Conservation (phyloP, 2,113 vertebrate species). For the Hippocampus barbouri region DNA sequence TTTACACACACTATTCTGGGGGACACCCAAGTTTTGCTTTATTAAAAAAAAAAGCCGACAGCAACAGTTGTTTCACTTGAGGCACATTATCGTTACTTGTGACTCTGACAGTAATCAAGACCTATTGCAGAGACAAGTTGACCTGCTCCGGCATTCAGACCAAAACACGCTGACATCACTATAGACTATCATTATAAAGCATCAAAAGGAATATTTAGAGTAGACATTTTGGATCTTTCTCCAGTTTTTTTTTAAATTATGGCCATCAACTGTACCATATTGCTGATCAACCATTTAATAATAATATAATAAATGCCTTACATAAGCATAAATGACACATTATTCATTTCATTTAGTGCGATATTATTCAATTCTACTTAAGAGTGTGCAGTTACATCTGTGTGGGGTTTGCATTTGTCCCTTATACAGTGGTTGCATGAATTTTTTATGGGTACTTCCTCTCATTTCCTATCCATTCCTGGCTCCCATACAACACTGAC, state of each 20-base stretch:
- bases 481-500: too few species aligned
- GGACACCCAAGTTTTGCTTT: background rate
- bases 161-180: background rate
- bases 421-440: too few species aligned
- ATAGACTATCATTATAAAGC: background rate
- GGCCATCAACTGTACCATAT: background rate
- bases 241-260: background rate
- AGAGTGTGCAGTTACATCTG: too few species aligned
- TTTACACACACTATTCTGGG: constrained; percentile 28
- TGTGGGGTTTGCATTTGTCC: too few species aligned
- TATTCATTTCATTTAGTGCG: too few species aligned
- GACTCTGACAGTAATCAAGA: background rate
- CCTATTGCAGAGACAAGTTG: background rate
- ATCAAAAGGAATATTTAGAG: background rate
- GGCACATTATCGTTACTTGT: background rate
- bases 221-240: background rate
- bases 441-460: too few species aligned
- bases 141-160: background rate
- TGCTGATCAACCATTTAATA: background rate
- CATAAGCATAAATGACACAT: too few species aligned
- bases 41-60: background rate
- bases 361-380: too few species aligned
- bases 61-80: background rate
- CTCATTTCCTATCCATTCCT: too few species aligned
- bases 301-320: too few species aligned